A percentile compares a stretch with the other conserved stretches of the same genome.
phyloP scores from a whole-genome alignment of 30 jellyfish, hydroid and myxozoan genomes.

The Aurelia sp. region DNA sequence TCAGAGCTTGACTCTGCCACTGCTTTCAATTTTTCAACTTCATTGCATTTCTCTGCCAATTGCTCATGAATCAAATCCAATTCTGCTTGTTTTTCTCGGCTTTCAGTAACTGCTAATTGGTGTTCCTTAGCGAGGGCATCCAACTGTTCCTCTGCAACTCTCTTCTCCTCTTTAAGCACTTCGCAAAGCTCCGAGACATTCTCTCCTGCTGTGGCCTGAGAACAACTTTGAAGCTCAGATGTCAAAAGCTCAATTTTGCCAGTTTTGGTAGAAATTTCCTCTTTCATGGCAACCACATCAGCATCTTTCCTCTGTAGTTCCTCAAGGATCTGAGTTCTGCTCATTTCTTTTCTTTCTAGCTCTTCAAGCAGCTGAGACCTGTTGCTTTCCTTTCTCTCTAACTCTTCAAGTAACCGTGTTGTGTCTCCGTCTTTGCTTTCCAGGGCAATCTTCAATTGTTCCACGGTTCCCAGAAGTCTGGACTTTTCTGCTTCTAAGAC shows the following conservation, averaged over 20 bases:
- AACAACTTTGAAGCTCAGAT: neutral
- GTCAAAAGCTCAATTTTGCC: conserved; percentile 2
- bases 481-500: neutral
- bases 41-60: conserved; percentile 21
- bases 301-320: neutral
- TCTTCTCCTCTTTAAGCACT: conserved; percentile 17
- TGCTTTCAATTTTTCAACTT: conserved; percentile 18
- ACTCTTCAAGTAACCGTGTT: neutral
- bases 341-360: neutral
- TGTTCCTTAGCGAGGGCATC: conserved; percentile 1
- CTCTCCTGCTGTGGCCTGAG: neutral
- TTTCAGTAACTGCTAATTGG: neutral
- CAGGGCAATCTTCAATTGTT: conserved; percentile 5
- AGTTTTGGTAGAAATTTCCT: neutral
- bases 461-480: conserved; percentile 14
- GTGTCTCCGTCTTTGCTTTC: conserved; percentile 6
- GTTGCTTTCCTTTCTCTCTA: neutral
- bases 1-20: neutral
- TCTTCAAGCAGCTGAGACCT: conserved; percentile 19
- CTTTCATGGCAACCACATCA: neutral
- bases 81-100: conserved; percentile 36
- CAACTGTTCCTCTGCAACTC: neutral
- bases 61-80: conserved; percentile 44
- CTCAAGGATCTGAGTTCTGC: too few relatives aligned
- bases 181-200: neutral